Evolutionary conservation across 2,888 invertebrate genomes (phyloP).

Genomic region (Volucella inflata): DNA sequence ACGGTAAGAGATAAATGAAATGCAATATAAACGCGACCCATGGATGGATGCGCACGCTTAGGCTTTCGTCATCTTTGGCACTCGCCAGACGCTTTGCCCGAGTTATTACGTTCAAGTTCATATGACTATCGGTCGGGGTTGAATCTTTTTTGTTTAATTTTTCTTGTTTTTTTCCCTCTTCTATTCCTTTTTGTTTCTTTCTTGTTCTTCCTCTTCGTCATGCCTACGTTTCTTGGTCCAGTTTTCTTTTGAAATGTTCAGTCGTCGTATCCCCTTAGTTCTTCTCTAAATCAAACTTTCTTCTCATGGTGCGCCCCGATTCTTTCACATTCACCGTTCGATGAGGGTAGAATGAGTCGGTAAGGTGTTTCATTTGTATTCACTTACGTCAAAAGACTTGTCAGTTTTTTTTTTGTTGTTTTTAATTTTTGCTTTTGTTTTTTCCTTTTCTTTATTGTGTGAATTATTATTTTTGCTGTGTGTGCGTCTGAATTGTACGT

Average conservation of each 20-base stretch:
- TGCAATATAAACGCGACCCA: conserved; percentile 12
- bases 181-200: not conserved
- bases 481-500: conserved; percentile 37
- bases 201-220: not conserved
- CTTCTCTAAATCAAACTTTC: not conserved
- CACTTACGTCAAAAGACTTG: conserved; percentile 68
- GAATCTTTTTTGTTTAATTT: conserved; percentile 28
- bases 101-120: conserved; percentile 77
- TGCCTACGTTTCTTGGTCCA: conserved; percentile 32
- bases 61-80: conserved; percentile 75
- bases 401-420: conserved; percentile 51
- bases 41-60: conserved; percentile 47
- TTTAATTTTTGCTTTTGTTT: conserved; percentile 24
- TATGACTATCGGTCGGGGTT: conserved; percentile 70
- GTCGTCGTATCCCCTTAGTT: conserved; percentile 29
- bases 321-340: not conserved
- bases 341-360: not conserved
- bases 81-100: conserved; percentile 72
- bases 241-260: conserved; percentile 13
- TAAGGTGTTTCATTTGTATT: conserved; percentile 29
- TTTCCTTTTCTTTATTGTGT: conserved; percentile 31
- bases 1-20: conserved; percentile 26
- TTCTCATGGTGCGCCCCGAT: not conserved
- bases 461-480: conserved; percentile 11
- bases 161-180: conserved; percentile 28